Percentiles rank a stretch among this genome's conserved stretches.
Conservation (phyloP, 2,113 vertebrate genomes). For the Hucho hucho region DNA sequence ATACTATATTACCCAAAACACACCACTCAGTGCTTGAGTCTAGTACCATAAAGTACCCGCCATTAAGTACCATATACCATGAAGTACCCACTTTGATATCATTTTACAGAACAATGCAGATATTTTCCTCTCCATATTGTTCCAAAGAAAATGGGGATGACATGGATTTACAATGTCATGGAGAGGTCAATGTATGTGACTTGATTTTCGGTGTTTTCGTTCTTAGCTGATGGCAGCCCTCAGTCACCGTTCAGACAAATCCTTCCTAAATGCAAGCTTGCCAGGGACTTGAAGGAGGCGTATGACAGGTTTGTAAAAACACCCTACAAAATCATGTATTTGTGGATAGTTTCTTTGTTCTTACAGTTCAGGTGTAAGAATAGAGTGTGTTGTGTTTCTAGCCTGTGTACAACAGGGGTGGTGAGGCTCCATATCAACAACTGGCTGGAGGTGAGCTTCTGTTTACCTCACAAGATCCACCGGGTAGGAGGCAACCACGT, state of each 20-base stretch:
- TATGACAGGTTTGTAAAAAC: conserved; percentile 86
- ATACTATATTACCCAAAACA: neutral
- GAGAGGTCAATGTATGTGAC: neutral
- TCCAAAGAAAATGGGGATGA: too few species aligned
- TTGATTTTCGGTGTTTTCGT: conserved; percentile 30
- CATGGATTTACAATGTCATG: too few species aligned
- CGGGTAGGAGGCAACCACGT: conserved; percentile 85
- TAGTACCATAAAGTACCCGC: too few species aligned
- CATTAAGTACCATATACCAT: neutral
- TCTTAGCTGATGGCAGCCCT: conserved; percentile 79
- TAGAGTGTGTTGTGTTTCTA: conserved; percentile 46
- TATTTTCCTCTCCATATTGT: too few species aligned
- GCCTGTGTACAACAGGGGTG: conserved; percentile 92
- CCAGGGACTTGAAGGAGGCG: conserved; percentile 92
- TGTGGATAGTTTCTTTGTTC: neutral
- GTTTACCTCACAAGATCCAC: conserved; percentile 97
- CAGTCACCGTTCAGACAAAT: conserved; percentile 97
- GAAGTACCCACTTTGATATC: too few species aligned
- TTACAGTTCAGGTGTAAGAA: neutral
- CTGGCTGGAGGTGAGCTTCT: conserved; percentile 99
- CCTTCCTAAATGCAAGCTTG: conserved; percentile 96
- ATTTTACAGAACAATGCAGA: too few species aligned
- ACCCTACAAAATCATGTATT: neutral
- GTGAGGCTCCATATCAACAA: conserved; percentile 95
- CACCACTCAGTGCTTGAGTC: too few species aligned